phyloP scores from a whole-genome alignment of 2,888 invertebrate genomes.

The Apoda limacodes region DNA sequence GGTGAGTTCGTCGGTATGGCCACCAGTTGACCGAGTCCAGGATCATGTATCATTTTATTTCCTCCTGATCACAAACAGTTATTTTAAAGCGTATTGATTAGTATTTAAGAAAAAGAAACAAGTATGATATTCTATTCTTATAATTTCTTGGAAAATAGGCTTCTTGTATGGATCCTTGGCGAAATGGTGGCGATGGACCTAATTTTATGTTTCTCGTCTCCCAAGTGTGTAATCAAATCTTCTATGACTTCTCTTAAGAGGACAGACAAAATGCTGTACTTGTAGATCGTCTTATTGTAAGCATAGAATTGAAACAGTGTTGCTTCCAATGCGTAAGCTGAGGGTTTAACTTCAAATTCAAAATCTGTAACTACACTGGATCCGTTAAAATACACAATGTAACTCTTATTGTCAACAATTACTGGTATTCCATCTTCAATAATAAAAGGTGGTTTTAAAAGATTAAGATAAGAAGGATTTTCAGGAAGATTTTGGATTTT shows the following conservation, averaged over 20 bases:
- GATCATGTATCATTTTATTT: too few relatives aligned
- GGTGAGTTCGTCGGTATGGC: too few relatives aligned
- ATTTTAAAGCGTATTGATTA: too few relatives aligned
- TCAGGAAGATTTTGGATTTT: slow-evolving; percentile 36
- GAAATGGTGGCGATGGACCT: slow-evolving; percentile 28
- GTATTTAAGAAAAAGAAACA: not conserved
- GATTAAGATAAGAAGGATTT: slow-evolving; percentile 22
- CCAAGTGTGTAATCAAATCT: slow-evolving; percentile 26
- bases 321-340: slow-evolving; percentile 37
- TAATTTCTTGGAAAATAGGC: not conserved
- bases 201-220: slow-evolving; percentile 25
- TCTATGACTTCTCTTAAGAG: slow-evolving; percentile 17
- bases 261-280: slow-evolving; percentile 33
- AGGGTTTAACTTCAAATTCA: slow-evolving; percentile 28
- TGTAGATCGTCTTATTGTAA: slow-evolving; percentile 43
- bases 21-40: too few relatives aligned
- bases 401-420: slow-evolving; percentile 29
- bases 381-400: slow-evolving; percentile 32
- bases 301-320: slow-evolving; percentile 37
- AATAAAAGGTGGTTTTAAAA: slow-evolving; percentile 35
- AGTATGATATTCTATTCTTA: not conserved
- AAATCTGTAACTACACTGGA: slow-evolving; percentile 25
- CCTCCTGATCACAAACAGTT: too few relatives aligned
- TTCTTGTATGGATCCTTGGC: not conserved
- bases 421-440: slow-evolving; percentile 28